phyloP scores from a whole-genome alignment of 2,888 invertebrate species.

The Cheiracanthium punctorium region DNA sequence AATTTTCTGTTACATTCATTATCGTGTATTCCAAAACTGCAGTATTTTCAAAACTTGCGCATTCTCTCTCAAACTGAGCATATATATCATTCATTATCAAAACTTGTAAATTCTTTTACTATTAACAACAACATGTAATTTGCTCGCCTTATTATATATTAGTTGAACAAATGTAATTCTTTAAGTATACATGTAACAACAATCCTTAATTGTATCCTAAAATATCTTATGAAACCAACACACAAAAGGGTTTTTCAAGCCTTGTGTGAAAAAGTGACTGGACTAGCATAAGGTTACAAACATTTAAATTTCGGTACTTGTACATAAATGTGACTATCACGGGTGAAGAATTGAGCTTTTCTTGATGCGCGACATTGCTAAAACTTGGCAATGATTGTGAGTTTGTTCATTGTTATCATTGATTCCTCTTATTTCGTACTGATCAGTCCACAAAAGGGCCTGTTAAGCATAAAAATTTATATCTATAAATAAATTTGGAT shows the following conservation, averaged over 20 bases:
- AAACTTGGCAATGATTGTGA: slow-evolving; percentile 6
- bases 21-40: too few relatives aligned
- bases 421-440: too few relatives aligned
- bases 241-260: slow-evolving; percentile 53
- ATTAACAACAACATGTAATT: slow-evolving; percentile 69
- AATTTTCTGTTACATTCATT: too few relatives aligned
- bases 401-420: too few relatives aligned
- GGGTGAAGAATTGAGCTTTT: neutral
- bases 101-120: slow-evolving; percentile 67
- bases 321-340: slow-evolving; percentile 8
- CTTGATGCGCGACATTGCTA: neutral
- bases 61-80: slow-evolving; percentile 58
- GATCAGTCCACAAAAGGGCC: too few relatives aligned
- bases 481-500: too few relatives aligned
- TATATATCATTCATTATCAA: slow-evolving; percentile 69
- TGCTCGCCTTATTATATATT: slow-evolving; percentile 65
- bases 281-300: slow-evolving; percentile 39
- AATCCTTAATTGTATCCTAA: slow-evolving; percentile 65
- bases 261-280: slow-evolving; percentile 51
- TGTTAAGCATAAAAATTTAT: too few relatives aligned
- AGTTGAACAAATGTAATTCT: slow-evolving; percentile 67
- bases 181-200: slow-evolving; percentile 66
- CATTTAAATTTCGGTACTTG: slow-evolving; percentile 6
- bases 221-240: slow-evolving; percentile 56
- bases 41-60: neutral